phyloP scores from a whole-genome alignment of 2,888 invertebrate genomes.

The Bombylius major region DNA sequence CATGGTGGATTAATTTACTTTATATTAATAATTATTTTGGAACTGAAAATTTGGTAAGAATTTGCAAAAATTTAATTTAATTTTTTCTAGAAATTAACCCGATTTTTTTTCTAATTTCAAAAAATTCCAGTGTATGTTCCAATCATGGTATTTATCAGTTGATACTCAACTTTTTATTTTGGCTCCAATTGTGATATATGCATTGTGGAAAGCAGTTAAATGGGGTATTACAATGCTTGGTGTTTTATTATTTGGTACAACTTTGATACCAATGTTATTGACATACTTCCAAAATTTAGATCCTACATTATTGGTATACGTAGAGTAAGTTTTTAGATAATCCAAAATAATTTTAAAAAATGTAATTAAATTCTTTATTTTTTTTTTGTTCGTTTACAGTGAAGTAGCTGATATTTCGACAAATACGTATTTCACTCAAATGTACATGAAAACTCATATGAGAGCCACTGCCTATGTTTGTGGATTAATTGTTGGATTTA shows the following conservation, averaged over 20 bases:
- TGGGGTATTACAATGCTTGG: constrained; percentile 44
- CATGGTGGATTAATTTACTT: constrained; percentile 63
- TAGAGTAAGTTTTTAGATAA: constrained; percentile 44
- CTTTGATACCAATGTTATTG: constrained; percentile 43
- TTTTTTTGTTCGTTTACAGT: constrained; percentile 36
- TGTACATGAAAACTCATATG: constrained; percentile 65
- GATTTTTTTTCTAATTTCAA: not conserved
- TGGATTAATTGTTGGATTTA: constrained; percentile 52
- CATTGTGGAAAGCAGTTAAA: constrained; percentile 51
- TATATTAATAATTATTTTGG: constrained; percentile 63
- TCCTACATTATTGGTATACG: constrained; percentile 54
- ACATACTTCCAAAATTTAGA: constrained; percentile 49
- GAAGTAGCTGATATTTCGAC: constrained; percentile 50
- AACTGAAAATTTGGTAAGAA: constrained; percentile 38
- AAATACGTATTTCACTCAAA: constrained; percentile 49
- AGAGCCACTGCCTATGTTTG: constrained; percentile 56
- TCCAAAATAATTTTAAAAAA: constrained; percentile 8
- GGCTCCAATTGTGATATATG: constrained; percentile 52
- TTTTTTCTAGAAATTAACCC: not conserved
- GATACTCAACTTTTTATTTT: constrained; percentile 54
- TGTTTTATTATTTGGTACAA: constrained; percentile 38
- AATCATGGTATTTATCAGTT: constrained; percentile 44
- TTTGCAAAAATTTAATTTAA: not conserved
- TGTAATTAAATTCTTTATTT: constrained; percentile 5
- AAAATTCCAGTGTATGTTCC: constrained; percentile 40